Base-by-base conservation (phyloP, 2,113 vertebrate genomes). In the Proterorhinus semilunaris region DNA sequence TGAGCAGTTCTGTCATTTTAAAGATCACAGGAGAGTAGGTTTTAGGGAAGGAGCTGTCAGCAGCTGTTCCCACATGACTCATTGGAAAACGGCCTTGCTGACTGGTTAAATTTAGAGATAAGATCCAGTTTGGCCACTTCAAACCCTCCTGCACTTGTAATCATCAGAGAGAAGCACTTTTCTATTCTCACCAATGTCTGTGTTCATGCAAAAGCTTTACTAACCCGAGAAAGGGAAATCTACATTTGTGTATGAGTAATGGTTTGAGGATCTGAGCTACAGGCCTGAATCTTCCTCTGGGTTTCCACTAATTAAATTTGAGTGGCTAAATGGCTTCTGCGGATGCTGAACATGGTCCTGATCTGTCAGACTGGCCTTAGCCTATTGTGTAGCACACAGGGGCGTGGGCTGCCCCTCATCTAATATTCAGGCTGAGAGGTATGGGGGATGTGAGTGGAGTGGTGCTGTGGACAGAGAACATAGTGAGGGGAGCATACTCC, bases 61-160 rank as follows among this genome's bases (percentile, higher is more conserved):
- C 87, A 81, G 76, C 78, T 87, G 84, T 17, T 62, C 69, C 78
- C 74, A 64, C 84, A 85, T 89, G 91, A 86, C 83, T 52, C 17
- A 73, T 62, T 64, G 52, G 53, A 55, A 55, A 13, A 13, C 77
- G 66, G 10, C 53, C 16, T 78, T 90, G 86, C 89, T 87, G 84
- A 86, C 81, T 66, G 79, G 77, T 87, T 90, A 90, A 83, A 91
- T 90, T 88, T 92, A 87, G 86, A 87, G 71, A 76, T 82, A 71
- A 44, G 75, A 76, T 82, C 73, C 62, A 69, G 58, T 74, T 66
- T 59, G 76, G 17, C 54, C 51, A 75, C 13, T 36, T 58, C 59
- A 48, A 53, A 21, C 50, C 69, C 72, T 46, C 69, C 71, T 46
- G 54, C 15, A 59, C 57, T 61, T 66, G 47, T 45, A 49, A 70